These are phyloP conservation scores for Myxocyprinus asiaticus DNA, from an alignment of 2,113 vertebrate species.

Conservation along the genomic window DNA sequence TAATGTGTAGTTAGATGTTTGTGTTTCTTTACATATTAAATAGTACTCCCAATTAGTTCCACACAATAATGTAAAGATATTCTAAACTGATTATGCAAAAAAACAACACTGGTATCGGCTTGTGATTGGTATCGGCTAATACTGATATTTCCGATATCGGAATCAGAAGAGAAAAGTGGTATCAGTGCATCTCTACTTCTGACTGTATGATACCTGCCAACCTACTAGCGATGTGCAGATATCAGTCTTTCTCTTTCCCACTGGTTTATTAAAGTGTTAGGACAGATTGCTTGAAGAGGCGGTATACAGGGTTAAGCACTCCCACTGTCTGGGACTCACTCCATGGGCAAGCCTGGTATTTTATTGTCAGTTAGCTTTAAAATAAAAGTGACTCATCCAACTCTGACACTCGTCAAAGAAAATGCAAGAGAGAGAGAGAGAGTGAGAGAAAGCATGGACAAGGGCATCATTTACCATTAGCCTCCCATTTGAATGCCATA, in stretches of 20 bases:
- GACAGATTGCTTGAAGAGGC: conserved; percentile 28
- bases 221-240: not conserved
- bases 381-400: conserved; percentile 42
- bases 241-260: conserved; percentile 14
- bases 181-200: too few species aligned
- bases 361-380: conserved; percentile 36
- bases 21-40: too few species aligned
- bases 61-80: too few species aligned
- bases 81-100: too few species aligned
- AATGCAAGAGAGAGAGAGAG: not conserved
- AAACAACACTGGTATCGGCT: too few species aligned
- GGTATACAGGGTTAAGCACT: conserved; percentile 23
- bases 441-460: conserved; percentile 20
- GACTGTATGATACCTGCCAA: conserved; percentile 1
- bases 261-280: conserved; percentile 31
- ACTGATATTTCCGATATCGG: too few species aligned
- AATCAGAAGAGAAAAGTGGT: too few species aligned
- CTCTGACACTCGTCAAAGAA: conserved; percentile 17
- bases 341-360: conserved; percentile 2
- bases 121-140: too few species aligned
- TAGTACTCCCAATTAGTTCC: too few species aligned
- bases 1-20: too few species aligned
- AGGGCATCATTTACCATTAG: conserved; percentile 3
- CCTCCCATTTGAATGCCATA: not conserved
- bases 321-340: not conserved